Evolutionary conservation across 2,113 vertebrate species (phyloP).

Genomic region (Daphoenositta chrysoptera): DNA sequence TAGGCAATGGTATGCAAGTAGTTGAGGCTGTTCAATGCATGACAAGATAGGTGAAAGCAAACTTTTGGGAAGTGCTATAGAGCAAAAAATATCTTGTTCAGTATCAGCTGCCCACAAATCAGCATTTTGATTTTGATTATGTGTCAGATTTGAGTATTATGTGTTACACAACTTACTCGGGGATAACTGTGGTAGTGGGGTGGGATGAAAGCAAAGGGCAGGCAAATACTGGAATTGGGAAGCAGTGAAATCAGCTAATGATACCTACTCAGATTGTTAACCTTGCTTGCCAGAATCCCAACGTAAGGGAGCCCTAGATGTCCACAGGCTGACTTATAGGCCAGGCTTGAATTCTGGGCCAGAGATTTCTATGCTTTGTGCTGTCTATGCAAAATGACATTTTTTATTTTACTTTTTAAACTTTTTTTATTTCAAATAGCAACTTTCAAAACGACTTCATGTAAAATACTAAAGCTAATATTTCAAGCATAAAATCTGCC

Average conservation of each 20-base stretch:
- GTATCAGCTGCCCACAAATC: not conserved
- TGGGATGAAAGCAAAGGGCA: not conserved
- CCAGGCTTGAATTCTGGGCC: not conserved
- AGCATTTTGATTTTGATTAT: not conserved
- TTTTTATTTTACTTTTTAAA: not conserved
- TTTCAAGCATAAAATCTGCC: not conserved
- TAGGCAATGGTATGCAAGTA: not conserved
- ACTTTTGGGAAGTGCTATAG: not conserved
- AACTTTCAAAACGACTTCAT: rapidly evolving
- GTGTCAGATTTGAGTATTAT: not conserved
- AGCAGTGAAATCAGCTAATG: not conserved
- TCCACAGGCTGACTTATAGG: not conserved
- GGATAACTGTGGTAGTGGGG: not conserved
- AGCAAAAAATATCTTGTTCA: not conserved
- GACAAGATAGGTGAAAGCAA: not conserved
- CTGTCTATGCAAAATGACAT: not conserved
- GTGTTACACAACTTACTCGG: not conserved
- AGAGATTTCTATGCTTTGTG: not conserved
- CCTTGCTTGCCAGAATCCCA: not conserved
- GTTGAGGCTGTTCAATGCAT: not conserved
- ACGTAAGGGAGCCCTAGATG: not conserved
- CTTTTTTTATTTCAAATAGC: not conserved
- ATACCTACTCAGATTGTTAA: not conserved
- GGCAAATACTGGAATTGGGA: not conserved
- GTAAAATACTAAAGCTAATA: not conserved